These are phyloP conservation scores for Ptilorrhoa leucosticta DNA, from an alignment of 2,113 vertebrate genomes.

Conservation along the genomic window DNA sequence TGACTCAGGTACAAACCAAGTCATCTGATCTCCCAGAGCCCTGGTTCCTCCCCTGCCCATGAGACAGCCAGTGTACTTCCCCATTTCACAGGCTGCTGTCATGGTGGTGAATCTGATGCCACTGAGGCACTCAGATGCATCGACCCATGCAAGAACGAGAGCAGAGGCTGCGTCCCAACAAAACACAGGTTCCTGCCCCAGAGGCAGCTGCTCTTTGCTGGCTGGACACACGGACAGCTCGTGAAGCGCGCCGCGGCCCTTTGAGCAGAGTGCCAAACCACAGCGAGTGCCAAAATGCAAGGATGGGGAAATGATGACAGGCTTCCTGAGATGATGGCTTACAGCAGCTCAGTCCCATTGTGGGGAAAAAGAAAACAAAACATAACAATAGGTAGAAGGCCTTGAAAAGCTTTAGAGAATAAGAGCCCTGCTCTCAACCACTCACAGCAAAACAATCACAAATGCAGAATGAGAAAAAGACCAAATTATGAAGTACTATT, in stretches of 20 bases:
- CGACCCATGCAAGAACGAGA: not conserved
- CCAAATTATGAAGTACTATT: constrained; percentile 47
- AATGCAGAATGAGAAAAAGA: not conserved
- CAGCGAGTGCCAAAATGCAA: not conserved
- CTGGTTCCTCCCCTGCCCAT: not conserved
- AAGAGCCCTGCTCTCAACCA: not conserved
- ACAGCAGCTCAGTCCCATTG: not conserved
- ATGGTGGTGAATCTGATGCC: not conserved
- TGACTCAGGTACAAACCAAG: not conserved
- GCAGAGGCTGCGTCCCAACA: not conserved
- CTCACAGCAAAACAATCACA: not conserved
- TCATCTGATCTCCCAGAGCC: not conserved
- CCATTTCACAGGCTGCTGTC: not conserved
- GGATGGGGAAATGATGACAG: constrained; percentile 13
- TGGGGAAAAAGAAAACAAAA: not conserved
- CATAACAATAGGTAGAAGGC: constrained; percentile 9
- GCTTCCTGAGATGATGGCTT: constrained; percentile 2
- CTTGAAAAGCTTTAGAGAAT: not conserved
- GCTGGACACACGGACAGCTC: not conserved
- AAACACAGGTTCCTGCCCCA: not conserved
- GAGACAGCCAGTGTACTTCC: not conserved
- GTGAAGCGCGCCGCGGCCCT: not conserved
- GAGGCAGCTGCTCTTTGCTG: not conserved
- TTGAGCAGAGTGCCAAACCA: constrained; percentile 8
- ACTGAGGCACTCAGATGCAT: not conserved